phyloP scores from a whole-genome alignment of 2,888 invertebrate species.

The Tridacna gigas region DNA sequence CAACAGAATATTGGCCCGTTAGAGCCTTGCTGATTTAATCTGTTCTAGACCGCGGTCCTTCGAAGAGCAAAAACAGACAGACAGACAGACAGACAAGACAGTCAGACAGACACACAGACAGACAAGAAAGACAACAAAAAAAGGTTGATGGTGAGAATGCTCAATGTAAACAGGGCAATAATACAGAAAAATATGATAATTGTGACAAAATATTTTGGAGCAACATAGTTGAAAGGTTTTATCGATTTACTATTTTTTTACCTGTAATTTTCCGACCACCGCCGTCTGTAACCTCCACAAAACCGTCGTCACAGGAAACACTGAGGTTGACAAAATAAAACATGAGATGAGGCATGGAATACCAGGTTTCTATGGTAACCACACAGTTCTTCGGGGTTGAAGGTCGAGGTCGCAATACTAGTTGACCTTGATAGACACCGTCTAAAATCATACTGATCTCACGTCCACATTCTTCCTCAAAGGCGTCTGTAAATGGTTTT shows the following conservation, averaged over 20 bases:
- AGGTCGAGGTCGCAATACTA: slow-evolving; percentile 4
- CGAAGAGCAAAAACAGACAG: no score
- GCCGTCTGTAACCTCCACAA: background rate
- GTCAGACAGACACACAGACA: no score
- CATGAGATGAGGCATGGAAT: slow-evolving; percentile 23
- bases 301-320: slow-evolving; percentile 5
- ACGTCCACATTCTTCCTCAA: slow-evolving; percentile 15
- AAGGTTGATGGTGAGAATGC: no score
- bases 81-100: no score
- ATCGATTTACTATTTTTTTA: background rate
- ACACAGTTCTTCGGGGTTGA: background rate
- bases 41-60: no score
- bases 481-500: background rate
- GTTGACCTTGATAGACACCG: slow-evolving; percentile 2
- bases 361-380: slow-evolving; percentile 19
- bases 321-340: slow-evolving; percentile 12
- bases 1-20: no score
- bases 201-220: no score
- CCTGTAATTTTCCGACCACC: slow-evolving; percentile 4
- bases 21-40: no score
- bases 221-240: no score
- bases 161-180: no score
- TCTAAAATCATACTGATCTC: slow-evolving; percentile 13
- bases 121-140: no score
- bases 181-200: no score